Evolutionary conservation across 2,113 vertebrate genomes (phyloP).

Genomic region (Sceloporus undulatus): DNA sequence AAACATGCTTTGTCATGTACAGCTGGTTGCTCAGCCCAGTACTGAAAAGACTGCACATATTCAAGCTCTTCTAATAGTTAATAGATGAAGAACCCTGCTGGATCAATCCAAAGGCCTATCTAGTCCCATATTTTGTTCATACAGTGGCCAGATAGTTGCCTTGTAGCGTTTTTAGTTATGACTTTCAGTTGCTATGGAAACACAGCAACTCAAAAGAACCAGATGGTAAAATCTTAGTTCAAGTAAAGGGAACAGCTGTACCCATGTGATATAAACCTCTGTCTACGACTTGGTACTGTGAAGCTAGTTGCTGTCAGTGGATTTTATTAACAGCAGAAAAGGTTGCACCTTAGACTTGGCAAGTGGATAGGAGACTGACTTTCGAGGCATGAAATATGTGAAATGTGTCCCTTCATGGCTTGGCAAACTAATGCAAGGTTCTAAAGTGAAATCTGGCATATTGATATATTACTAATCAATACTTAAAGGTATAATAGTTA

Average conservation of each 20-base stretch:
- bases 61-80: background rate
- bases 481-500: slow-evolving; percentile 51
- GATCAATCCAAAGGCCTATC: no score
- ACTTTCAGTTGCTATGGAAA: background rate
- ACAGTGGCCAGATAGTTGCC: no score
- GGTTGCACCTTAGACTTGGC: background rate
- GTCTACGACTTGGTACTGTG: background rate
- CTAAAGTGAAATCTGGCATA: slow-evolving; percentile 40
- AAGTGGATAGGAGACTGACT: background rate
- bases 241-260: background rate
- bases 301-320: background rate
- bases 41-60: background rate
- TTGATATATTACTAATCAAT: slow-evolving; percentile 33
- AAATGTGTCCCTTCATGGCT: background rate
- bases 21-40: background rate
- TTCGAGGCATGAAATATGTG: background rate
- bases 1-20: background rate
- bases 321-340: background rate
- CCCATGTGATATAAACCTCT: background rate
- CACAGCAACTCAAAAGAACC: background rate
- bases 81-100: no score
- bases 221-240: background rate
- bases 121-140: no score
- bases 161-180: no score
- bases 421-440: background rate